A percentile compares a stretch with the other conserved stretches of the same genome.
These are phyloP conservation scores for Empis stercorea DNA, from an alignment of 2,888 invertebrate genomes.

Conservation along the genomic window DNA sequence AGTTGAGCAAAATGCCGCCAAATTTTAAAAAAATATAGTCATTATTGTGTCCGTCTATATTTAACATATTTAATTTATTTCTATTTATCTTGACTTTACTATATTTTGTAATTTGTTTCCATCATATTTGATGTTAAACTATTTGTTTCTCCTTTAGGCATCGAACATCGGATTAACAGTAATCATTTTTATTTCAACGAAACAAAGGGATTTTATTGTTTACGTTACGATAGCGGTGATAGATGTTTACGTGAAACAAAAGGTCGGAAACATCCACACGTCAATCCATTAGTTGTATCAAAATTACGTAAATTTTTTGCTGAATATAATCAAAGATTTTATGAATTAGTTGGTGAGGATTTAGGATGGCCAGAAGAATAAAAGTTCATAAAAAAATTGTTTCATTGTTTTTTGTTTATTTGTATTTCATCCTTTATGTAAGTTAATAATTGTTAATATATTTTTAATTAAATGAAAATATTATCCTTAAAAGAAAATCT, in stretches of 20 bases:
- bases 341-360: constrained; percentile 83
- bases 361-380: constrained; percentile 89
- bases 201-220: constrained; percentile 92
- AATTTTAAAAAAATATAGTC: too few relatives aligned
- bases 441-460: too few relatives aligned
- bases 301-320: constrained; percentile 75
- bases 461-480: too few relatives aligned
- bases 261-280: constrained; percentile 70
- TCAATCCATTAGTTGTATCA: constrained; percentile 65
- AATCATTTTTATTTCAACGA: constrained; percentile 94
- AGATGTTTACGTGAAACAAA: constrained; percentile 75
- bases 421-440: too few relatives aligned
- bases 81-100: too few relatives aligned
- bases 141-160: constrained; percentile 20
- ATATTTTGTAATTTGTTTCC: constrained; percentile 18
- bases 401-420: too few relatives aligned
- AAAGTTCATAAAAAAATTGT: too few relatives aligned
- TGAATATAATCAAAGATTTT: constrained; percentile 84
- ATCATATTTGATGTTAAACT: too few relatives aligned
- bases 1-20: too few relatives aligned
- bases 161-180: constrained; percentile 49
- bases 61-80: too few relatives aligned
- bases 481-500: too few relatives aligned
- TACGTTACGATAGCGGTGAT: constrained; percentile 71
- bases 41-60: too few relatives aligned